Conservation (phyloP, 2,113 vertebrate genomes). For the Oenanthe oenanthe region DNA sequence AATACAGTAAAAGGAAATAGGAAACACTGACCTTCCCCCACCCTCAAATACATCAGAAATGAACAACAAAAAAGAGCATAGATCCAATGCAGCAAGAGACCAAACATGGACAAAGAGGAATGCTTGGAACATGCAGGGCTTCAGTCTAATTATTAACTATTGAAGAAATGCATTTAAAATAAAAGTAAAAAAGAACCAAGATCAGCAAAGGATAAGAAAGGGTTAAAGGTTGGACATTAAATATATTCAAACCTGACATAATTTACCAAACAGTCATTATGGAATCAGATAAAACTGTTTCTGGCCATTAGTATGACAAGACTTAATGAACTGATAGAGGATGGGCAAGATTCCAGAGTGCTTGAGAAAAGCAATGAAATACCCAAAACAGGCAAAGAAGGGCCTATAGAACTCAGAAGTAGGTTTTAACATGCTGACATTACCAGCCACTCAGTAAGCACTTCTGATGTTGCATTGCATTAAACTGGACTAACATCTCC, state of each 20-base stretch:
- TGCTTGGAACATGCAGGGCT: neutral
- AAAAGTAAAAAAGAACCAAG: neutral
- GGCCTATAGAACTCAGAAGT: neutral
- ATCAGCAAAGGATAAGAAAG: neutral
- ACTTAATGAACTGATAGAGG: neutral
- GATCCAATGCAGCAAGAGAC: neutral
- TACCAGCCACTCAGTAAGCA: neutral
- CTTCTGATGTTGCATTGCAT: neutral
- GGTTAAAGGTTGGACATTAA: neutral
- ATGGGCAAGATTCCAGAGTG: neutral
- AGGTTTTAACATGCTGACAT: neutral
- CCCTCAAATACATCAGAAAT: neutral
- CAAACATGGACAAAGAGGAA: neutral
- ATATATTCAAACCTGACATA: neutral
- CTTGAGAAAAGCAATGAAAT: neutral
- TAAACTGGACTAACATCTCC: neutral
- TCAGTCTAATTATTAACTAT: neutral
- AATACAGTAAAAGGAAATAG: neutral
- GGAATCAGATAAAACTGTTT: neutral
- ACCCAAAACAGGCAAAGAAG: neutral
- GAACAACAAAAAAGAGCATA: neutral
- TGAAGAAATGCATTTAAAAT: neutral
- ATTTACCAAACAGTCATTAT: neutral
- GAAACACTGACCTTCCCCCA: accelerated
- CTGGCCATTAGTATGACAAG: neutral